Conservation (phyloP, 2,797 vertebrate species). For the Clarias fuscus region DNA sequence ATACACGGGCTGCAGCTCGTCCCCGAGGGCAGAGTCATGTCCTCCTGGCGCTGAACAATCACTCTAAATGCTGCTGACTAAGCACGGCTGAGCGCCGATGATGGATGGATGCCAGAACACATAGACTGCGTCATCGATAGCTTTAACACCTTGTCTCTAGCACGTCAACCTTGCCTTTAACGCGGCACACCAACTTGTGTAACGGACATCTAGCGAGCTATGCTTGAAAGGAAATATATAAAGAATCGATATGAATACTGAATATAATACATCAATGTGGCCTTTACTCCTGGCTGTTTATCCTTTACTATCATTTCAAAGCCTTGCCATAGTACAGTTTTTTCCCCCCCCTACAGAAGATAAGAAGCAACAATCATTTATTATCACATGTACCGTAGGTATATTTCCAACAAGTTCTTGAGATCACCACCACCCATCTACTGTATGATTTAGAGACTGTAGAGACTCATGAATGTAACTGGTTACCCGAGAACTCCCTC, state of each 20-base stretch:
- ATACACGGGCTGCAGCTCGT: conserved; percentile 7
- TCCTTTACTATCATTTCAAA: too few relatives aligned
- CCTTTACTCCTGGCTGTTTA: neutral
- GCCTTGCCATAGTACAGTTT: neutral
- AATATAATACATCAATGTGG: neutral
- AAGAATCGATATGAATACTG: neutral
- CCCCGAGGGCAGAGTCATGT: conserved; percentile 33
- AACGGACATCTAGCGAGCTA: neutral
- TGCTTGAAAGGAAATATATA: neutral
- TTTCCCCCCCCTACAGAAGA: neutral
- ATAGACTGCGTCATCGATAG: neutral
- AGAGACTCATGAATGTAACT: neutral
- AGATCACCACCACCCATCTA: neutral
- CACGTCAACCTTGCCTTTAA: neutral
- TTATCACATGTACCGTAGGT: neutral
- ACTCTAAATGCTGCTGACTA: conserved; percentile 17
- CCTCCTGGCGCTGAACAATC: conserved; percentile 10
- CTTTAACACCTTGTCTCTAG: neutral
- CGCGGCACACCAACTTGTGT: neutral
- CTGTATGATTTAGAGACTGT: too few relatives aligned
- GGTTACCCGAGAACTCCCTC: neutral
- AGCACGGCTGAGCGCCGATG: neutral
- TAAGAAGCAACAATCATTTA: neutral
- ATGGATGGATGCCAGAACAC: neutral
- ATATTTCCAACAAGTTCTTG: neutral